These are phyloP conservation scores for Phyto melanocephala DNA, from an alignment of 2,888 invertebrate genomes.

Conservation along the genomic window DNA sequence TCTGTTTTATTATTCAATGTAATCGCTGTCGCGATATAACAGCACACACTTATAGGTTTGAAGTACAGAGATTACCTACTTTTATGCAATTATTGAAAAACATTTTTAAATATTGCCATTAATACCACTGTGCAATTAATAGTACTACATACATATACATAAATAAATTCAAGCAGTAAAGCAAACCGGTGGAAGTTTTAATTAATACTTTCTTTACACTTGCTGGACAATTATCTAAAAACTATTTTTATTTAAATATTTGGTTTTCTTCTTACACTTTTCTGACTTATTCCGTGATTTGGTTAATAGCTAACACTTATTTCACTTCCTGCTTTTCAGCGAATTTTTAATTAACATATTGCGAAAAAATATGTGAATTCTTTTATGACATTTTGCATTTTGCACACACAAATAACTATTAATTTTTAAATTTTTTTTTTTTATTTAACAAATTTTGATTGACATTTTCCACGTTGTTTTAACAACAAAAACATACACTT, in stretches of 20 bases:
- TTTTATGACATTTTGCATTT: background rate
- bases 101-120: no score
- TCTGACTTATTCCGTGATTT: background rate
- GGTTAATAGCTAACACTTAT: no score
- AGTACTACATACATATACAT: background rate
- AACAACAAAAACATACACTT: constrained; percentile 1
- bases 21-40: no score
- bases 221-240: background rate
- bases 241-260: background rate
- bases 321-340: constrained; percentile 1
- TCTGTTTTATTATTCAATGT: no score
- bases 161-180: no score
- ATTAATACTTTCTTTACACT: background rate
- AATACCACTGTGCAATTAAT: background rate
- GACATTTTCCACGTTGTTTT: constrained; percentile 35
- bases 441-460: constrained; percentile 29
- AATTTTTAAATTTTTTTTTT: constrained; percentile 20
- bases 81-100: no score
- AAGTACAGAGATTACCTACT: no score
- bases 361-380: background rate
- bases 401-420: no score
- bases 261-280: background rate
- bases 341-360: constrained; percentile 13
- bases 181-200: background rate
- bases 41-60: no score